Conservation (phyloP, 1,140 invertebrate species). For the Zeugodacus cucurbitae region DNA sequence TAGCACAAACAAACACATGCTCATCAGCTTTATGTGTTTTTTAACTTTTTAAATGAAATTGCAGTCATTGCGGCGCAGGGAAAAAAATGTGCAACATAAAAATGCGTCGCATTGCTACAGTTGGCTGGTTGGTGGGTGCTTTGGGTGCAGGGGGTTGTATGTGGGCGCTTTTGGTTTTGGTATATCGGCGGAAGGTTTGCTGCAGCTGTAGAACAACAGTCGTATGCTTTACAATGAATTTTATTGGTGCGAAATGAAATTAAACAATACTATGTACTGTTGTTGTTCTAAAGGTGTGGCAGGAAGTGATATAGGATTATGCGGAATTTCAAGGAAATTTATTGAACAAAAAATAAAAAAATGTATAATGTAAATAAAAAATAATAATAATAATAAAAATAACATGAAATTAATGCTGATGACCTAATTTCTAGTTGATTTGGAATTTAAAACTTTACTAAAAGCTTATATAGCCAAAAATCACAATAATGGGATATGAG, state of each 20-base stretch:
- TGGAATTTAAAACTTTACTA: no score
- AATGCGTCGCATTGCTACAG: not conserved
- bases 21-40: not conserved
- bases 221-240: not conserved
- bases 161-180: not conserved
- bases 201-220: not conserved
- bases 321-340: not conserved
- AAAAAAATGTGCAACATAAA: slow-evolving; percentile 19
- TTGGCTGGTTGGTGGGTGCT: no score
- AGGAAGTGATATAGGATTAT: not conserved
- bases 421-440: no score
- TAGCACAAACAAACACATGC: not conserved
- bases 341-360: not conserved
- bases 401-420: no score
- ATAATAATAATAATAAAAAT: no score
- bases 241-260: not conserved
- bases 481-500: no score
- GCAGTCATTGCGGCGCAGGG: not conserved
- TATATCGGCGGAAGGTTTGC: not conserved
- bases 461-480: no score
- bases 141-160: not conserved
- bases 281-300: not conserved
- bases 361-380: not conserved
- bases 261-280: not conserved
- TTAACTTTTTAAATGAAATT: not conserved